A percentile compares a stretch with the other conserved stretches of the same genome.
These are phyloP conservation scores for Kradibia gibbosae DNA, from an alignment of 1,140 invertebrate genomes.

Conservation along the genomic window DNA sequence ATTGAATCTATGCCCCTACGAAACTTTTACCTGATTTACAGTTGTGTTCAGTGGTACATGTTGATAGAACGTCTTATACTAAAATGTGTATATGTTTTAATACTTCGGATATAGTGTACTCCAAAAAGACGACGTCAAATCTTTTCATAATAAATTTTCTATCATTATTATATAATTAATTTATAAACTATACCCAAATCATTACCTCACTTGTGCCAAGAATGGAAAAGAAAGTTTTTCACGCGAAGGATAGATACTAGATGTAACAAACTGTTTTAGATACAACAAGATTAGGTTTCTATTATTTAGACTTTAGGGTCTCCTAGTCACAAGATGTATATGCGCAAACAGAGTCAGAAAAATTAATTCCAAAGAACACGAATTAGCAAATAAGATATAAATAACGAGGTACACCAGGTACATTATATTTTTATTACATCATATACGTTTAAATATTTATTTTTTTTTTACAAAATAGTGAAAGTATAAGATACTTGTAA, in stretches of 20 bases:
- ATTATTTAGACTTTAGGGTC: background rate
- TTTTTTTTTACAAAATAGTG: no score
- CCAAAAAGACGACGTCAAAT: no score
- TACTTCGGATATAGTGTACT: no score
- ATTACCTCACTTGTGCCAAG: background rate
- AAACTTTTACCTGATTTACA: background rate
- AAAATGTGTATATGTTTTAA: background rate
- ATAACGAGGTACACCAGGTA: no score
- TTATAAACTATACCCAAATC: no score
- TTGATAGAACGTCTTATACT: background rate
- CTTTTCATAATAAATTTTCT: no score
- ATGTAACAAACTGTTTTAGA: background rate
- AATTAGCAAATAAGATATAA: no score
- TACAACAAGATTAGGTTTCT: background rate
- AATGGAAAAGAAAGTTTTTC: background rate
- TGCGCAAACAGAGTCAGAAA: background rate
- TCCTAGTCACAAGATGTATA: background rate
- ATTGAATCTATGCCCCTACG: background rate
- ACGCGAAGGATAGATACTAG: background rate
- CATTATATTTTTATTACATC: no score
- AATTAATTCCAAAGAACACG: background rate
- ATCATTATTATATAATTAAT: no score
- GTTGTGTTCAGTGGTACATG: background rate
- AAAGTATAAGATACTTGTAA: no score
- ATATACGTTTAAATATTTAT: no score